phyloP scores from a whole-genome alignment of 2,113 vertebrate genomes.

The Psittacula cyanocephala region DNA sequence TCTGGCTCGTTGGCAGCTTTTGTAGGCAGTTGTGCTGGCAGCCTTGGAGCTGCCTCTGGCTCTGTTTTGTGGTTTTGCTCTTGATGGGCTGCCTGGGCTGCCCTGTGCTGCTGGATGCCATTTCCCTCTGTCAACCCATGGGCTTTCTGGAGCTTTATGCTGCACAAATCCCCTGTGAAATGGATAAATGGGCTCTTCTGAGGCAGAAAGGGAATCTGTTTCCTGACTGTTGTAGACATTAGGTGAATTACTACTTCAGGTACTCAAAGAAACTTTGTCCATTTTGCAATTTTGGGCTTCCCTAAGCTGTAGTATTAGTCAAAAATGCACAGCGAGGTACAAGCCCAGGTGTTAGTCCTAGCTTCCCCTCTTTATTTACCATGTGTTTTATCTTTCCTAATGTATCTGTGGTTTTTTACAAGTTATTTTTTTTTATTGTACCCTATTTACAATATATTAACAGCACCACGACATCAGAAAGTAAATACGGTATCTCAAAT shows the following conservation, averaged over 20 bases:
- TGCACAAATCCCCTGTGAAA: constrained; percentile 42
- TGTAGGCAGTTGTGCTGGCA: constrained; percentile 75
- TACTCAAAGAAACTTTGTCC: not conserved
- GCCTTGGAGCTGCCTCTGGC: constrained; percentile 64
- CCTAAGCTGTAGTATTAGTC: not conserved
- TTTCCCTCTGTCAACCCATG: constrained; percentile 57
- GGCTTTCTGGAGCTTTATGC: constrained; percentile 44
- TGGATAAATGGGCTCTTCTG: constrained; percentile 32
- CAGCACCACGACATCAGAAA: not conserved
- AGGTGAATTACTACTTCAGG: constrained; percentile 6
- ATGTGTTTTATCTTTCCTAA: not conserved
- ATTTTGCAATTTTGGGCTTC: not conserved
- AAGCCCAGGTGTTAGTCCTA: not conserved
- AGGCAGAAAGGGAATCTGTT: not conserved
- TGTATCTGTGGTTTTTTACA: not conserved
- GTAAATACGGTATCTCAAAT: not conserved
- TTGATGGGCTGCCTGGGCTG: constrained; percentile 62
- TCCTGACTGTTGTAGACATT: not conserved
- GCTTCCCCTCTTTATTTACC: not conserved
- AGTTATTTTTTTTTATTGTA: not conserved
- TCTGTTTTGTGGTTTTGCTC: constrained; percentile 64
- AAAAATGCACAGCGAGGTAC: not conserved
- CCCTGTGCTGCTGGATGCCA: constrained; percentile 65
- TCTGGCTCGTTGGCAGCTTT: constrained; percentile 75
- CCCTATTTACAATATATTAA: not conserved